phyloP scores from a whole-genome alignment of 2,113 vertebrate species.

The Syrrhaptes paradoxus region DNA sequence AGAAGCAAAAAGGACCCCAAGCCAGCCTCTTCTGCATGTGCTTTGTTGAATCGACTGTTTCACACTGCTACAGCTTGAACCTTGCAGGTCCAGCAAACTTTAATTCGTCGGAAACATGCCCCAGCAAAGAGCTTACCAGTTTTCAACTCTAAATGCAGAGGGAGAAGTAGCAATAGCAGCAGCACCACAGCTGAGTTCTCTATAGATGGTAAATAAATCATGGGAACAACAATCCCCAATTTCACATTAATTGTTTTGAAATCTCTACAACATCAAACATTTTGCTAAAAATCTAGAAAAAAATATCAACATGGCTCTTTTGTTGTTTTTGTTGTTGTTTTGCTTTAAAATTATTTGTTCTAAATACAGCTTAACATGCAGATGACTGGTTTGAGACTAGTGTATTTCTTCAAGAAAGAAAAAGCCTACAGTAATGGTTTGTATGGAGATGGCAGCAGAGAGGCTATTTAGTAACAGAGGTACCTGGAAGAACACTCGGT shows the following conservation, averaged over 20 bases:
- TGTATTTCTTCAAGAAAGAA: constrained; percentile 61
- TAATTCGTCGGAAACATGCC: background rate
- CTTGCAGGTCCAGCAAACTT: background rate
- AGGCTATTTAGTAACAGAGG: background rate
- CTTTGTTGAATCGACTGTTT: background rate
- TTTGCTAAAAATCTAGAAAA: constrained; percentile 77
- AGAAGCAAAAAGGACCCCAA: background rate
- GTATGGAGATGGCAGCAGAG: constrained; percentile 1
- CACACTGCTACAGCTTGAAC: background rate
- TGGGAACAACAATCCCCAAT: constrained; percentile 76
- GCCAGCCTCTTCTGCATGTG: background rate
- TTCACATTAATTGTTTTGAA: constrained; percentile 79
- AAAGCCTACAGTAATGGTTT: constrained; percentile 3
- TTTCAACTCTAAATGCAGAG: constrained; percentile 38
- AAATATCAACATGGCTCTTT: constrained; percentile 70
- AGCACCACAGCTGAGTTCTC: constrained; percentile 76
- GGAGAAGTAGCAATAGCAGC: constrained; percentile 31
- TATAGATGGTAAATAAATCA: constrained; percentile 76
- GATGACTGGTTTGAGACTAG: constrained; percentile 79
- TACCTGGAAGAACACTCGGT: constrained; percentile 26
- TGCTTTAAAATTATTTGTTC: constrained; percentile 78
- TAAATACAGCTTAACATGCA: constrained; percentile 81
- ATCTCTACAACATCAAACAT: constrained; percentile 79
- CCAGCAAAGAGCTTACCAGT: constrained; percentile 35
- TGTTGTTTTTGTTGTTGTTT: constrained; percentile 76